Evolutionary conservation across 1,140 invertebrate genomes (phyloP).

Genomic region (Ceratoteleas bidentatus): DNA sequence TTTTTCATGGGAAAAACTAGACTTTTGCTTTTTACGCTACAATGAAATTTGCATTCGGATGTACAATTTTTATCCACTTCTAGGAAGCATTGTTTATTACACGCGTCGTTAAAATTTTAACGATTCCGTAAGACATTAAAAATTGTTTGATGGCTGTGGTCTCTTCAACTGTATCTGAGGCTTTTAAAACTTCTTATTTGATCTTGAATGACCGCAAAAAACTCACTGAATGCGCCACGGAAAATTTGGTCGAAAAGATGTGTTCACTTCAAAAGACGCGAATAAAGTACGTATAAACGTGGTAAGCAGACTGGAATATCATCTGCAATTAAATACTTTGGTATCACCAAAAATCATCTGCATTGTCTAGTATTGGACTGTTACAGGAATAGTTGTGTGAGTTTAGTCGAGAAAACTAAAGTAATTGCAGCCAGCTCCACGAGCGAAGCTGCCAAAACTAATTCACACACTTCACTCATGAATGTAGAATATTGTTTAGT

Average conservation of each 20-base stretch:
- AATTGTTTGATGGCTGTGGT: too few species aligned
- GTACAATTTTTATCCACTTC: conserved; percentile 1
- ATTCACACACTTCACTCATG: conserved; percentile 50
- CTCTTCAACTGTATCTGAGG: too few species aligned
- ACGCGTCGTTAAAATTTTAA: conserved; percentile 2
- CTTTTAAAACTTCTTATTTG: too few species aligned
- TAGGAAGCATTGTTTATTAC: background rate
- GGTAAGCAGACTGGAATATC: too few species aligned
- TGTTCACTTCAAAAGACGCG: too few species aligned
- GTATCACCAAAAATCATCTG: background rate
- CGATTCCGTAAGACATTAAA: background rate
- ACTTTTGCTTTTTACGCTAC: conserved; percentile 1
- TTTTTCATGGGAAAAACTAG: conserved; percentile 2
- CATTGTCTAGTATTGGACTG: conserved; percentile 10
- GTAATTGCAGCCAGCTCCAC: conserved; percentile 37
- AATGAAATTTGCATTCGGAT: background rate
- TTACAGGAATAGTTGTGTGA: conserved; percentile 27
- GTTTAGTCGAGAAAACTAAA: conserved; percentile 39
- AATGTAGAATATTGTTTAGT: conserved; percentile 51
- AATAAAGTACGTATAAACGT: too few species aligned
- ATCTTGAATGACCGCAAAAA: too few species aligned
- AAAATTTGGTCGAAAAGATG: too few species aligned
- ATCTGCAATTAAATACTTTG: background rate
- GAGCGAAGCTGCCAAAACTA: conserved; percentile 41
- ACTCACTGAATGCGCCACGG: too few species aligned